phyloP scores from a whole-genome alignment of 2,113 vertebrate species.

The Apteryx mantelli region DNA sequence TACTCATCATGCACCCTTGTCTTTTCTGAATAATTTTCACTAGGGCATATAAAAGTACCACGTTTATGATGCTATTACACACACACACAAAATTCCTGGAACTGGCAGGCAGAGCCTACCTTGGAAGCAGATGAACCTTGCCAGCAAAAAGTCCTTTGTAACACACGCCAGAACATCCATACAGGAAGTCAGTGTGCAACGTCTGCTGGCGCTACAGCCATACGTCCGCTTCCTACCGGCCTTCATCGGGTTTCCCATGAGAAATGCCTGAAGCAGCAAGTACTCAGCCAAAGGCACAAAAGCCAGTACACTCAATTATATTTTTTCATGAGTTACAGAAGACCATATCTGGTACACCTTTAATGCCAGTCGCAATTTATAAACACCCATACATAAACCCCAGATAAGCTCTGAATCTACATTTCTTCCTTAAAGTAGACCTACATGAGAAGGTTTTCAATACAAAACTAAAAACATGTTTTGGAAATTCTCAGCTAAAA shows the following conservation, averaged over 20 bases:
- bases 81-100: neutral
- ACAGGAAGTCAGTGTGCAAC: accelerated
- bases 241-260: no score
- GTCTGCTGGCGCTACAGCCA: neutral
- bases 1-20: neutral
- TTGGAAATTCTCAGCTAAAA: constrained; percentile 49
- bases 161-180: accelerated
- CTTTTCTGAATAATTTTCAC: neutral
- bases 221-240: accelerated
- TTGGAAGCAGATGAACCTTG: neutral
- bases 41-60: neutral
- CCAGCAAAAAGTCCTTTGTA: neutral
- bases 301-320: neutral
- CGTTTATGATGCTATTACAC: neutral
- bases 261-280: neutral
- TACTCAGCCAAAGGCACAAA: neutral
- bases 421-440: neutral
- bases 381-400: neutral
- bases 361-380: neutral
- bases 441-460: constrained; percentile 5
- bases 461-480: neutral
- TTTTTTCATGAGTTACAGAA: neutral
- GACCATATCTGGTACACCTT: neutral
- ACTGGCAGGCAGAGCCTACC: neutral
- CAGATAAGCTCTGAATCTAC: neutral